Percentiles rank a stretch among this genome's conserved stretches.
phyloP scores from a whole-genome alignment of 2,888 invertebrate species.

The Caenorhabditis sp. region DNA sequence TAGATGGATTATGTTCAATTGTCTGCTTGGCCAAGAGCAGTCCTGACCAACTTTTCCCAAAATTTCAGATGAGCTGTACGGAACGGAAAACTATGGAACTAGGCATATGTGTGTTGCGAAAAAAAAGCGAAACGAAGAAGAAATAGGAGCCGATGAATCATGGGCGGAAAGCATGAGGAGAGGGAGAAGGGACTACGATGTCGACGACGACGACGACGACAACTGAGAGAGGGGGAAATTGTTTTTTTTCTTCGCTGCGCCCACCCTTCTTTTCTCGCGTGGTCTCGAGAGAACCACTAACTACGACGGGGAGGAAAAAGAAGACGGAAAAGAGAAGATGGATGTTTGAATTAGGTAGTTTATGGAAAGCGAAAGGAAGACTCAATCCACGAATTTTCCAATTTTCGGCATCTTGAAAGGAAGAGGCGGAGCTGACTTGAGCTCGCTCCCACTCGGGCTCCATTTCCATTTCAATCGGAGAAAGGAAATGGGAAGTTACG shows the following conservation, averaged over 20 bases:
- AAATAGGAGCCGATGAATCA: conserved; percentile 66
- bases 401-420: neutral
- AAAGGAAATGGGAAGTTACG: too few species aligned
- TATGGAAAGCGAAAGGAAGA: neutral
- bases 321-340: conserved; percentile 22
- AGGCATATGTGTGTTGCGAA: conserved; percentile 13
- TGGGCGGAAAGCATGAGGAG: conserved; percentile 47
- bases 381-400: too few species aligned
- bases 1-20: neutral
- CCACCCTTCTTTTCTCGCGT: conserved; percentile 50
- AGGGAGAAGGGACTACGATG: conserved; percentile 31
- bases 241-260: conserved; percentile 52
- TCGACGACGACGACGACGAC: conserved; percentile 31
- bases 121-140: conserved; percentile 38
- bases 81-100: neutral
- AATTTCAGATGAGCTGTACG: too few species aligned
- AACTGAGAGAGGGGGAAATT: conserved; percentile 47
- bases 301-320: conserved; percentile 21
- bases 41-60: neutral
- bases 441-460: too few species aligned
- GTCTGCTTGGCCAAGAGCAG: neutral
- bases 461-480: too few species aligned
- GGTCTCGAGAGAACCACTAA: conserved; percentile 52
- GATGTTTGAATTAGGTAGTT: conserved; percentile 53
- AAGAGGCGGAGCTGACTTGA: too few species aligned